Evolutionary conservation across 2,888 invertebrate species (phyloP).

Genomic region (Falcaria lacertinaria): DNA sequence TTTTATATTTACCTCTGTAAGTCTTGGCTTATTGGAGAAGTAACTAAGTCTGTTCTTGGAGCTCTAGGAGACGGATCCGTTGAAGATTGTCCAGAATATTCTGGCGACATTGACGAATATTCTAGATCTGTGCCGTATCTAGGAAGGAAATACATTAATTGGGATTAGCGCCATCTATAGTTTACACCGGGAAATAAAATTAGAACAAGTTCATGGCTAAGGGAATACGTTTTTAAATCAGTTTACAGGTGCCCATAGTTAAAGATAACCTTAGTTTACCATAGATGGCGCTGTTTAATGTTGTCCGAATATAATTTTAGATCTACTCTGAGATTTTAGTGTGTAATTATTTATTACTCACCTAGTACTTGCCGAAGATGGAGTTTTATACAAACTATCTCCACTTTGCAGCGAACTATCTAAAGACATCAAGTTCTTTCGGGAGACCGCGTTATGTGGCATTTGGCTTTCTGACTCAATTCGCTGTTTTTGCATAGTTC

Average conservation of each 20-base stretch:
- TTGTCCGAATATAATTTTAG: no score
- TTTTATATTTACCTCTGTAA: constrained; percentile 43
- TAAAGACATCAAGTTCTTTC: constrained; percentile 21
- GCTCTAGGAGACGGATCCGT: constrained; percentile 45
- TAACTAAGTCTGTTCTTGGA: constrained; percentile 24
- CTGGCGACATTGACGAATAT: constrained; percentile 65
- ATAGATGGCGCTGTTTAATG: no score
- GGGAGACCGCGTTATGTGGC: constrained; percentile 9
- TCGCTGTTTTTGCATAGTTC: constrained; percentile 31
- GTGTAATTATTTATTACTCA: constrained; percentile 3
- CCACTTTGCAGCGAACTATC: constrained; percentile 27
- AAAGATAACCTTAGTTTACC: no score
- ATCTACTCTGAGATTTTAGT: no score
- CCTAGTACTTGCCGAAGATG: constrained; percentile 38
- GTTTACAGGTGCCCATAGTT: no score
- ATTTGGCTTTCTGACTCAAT: constrained; percentile 39
- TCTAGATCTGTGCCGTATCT: constrained; percentile 54
- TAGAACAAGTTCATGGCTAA: no score
- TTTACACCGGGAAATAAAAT: background rate
- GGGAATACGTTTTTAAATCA: no score
- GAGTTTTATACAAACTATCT: constrained; percentile 37
- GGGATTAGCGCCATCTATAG: background rate
- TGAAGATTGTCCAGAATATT: constrained; percentile 59
- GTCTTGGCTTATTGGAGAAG: constrained; percentile 46
- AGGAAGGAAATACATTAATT: background rate